Conservation (phyloP, 2,888 invertebrate species). For the Pyralis farinalis region DNA sequence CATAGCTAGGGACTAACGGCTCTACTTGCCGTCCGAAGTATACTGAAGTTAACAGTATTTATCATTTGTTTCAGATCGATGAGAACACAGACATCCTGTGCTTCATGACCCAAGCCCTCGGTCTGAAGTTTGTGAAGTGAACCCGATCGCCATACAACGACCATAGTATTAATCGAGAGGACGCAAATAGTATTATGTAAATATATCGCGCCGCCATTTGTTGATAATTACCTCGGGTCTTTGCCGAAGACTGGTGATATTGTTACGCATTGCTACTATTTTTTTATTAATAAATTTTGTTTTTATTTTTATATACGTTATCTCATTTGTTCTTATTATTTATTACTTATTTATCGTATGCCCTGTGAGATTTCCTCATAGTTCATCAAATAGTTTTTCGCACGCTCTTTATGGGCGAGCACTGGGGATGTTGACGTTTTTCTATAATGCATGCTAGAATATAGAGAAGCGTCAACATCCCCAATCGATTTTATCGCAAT, state of each 20-base stretch:
- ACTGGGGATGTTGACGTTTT: too few species aligned
- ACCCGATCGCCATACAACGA: conserved; percentile 32
- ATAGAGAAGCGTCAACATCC: too few species aligned
- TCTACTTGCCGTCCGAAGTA: too few species aligned
- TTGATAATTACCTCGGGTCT: conserved; percentile 68
- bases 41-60: not conserved
- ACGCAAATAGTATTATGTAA: conserved; percentile 66
- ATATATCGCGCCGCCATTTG: conserved; percentile 55
- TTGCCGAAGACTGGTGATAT: conserved; percentile 65
- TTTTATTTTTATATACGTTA: conserved; percentile 55
- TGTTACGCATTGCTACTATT: conserved; percentile 74
- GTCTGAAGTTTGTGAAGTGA: conserved; percentile 80
- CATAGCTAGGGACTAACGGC: too few species aligned
- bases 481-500: too few species aligned
- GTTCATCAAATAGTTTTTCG: too few species aligned
- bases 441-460: too few species aligned
- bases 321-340: too few species aligned
- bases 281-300: conserved; percentile 70
- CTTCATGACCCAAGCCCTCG: conserved; percentile 88
- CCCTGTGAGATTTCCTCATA: too few species aligned
- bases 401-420: too few species aligned
- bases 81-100: conserved; percentile 94
- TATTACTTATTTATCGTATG: too few species aligned
- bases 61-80: conserved; percentile 87
- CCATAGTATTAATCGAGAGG: conserved; percentile 35